A percentile compares a stretch with the other conserved stretches of the same genome.
These are phyloP conservation scores for Carlito syrichta DNA, from an alignment of 2,113 vertebrate species.

Conservation along the genomic window DNA sequence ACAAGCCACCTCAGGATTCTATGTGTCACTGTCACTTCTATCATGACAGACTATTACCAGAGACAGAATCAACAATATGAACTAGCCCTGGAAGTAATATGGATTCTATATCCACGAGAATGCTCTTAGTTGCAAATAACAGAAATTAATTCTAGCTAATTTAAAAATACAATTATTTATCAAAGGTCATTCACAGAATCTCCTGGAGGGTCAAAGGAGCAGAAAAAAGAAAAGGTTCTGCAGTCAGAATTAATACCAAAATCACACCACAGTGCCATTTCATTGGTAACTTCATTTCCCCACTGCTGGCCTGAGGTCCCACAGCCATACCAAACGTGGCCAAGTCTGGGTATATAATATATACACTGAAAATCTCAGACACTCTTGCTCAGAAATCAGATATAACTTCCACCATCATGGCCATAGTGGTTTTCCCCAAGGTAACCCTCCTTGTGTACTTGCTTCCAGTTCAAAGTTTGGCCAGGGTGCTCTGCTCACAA, in stretches of 20 bases:
- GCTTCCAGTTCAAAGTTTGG: not conserved
- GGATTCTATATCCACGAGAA: not conserved
- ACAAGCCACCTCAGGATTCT: not conserved
- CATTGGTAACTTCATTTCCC: not conserved
- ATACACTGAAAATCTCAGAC: not conserved
- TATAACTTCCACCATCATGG: not conserved
- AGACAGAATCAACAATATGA: not conserved
- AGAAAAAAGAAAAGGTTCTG: not conserved
- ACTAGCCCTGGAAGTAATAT: not conserved
- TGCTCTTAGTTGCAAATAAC: not conserved
- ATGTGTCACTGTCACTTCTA: not conserved
- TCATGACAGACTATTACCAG: not conserved
- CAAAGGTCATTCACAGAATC: not conserved
- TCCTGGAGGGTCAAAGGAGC: not conserved
- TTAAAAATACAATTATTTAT: constrained; percentile 8
- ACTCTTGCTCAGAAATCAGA: not conserved
- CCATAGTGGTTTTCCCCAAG: not conserved
- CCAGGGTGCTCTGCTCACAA: not conserved
- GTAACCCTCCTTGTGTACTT: not conserved
- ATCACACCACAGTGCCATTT: not conserved
- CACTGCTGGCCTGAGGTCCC: not conserved
- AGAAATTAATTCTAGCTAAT: not conserved
- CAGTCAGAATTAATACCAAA: not conserved
- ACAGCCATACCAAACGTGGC: not conserved
- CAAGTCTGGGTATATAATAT: not conserved